Percentiles rank a stretch among this genome's conserved stretches.
phyloP scores from a whole-genome alignment of 2,113 vertebrate genomes.

The Thinocorus orbignyianus region DNA sequence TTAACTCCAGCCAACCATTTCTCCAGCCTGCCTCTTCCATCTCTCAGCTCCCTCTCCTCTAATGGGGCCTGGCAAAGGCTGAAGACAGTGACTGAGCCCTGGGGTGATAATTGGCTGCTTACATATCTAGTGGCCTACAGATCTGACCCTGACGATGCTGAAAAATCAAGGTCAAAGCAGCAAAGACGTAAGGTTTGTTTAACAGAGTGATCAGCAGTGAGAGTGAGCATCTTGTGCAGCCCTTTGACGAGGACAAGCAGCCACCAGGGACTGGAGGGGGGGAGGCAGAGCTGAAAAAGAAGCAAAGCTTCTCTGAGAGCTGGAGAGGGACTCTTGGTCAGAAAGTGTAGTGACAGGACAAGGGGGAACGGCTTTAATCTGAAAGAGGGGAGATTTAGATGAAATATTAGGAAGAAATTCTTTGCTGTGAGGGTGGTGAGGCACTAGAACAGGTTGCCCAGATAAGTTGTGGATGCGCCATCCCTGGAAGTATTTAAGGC shows the following conservation, averaged over 20 bases:
- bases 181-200: background rate
- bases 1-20: background rate
- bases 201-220: background rate
- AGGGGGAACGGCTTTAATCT: no score
- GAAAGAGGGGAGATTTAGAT: no score
- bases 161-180: conserved; percentile 22
- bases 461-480: no score
- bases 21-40: conserved; percentile 19
- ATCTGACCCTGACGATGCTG: background rate
- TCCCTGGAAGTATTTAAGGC: no score
- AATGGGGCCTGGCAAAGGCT: conserved; percentile 34
- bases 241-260: background rate
- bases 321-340: no score
- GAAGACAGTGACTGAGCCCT: conserved; percentile 6
- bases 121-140: background rate
- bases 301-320: background rate
- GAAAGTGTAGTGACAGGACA: no score
- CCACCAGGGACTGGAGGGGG: background rate
- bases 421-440: no score
- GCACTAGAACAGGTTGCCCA: no score
- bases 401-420: no score
- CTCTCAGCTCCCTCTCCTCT: background rate
- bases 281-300: background rate
- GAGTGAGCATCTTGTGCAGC: background rate
- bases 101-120: conserved; percentile 54